Percentiles rank a stretch among this genome's conserved stretches.
Evolutionary conservation across 2,113 vertebrate genomes (phyloP).

Genomic region (Phoxinus phoxinus): DNA sequence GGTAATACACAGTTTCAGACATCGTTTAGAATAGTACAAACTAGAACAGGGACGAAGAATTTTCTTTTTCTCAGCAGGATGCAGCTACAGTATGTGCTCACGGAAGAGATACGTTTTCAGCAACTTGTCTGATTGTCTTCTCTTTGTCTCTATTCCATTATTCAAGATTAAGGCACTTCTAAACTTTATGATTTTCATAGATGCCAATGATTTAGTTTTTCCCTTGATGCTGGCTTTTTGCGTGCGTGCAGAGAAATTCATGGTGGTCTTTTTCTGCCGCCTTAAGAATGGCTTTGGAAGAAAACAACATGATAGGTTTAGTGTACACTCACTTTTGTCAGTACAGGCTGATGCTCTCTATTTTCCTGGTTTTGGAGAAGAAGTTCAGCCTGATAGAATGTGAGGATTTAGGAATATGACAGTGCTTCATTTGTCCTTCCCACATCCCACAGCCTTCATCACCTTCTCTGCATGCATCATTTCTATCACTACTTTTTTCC

Average conservation of each 20-base stretch:
- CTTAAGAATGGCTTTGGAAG: background rate
- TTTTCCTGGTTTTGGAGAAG: background rate
- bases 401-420: background rate
- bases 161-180: background rate
- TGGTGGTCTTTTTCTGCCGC: background rate
- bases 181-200: background rate
- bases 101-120: too few relatives aligned
- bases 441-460: background rate
- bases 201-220: background rate
- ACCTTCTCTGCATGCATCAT: conserved; percentile 23
- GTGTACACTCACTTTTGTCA: background rate
- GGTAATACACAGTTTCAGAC: too few relatives aligned
- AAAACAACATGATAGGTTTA: background rate
- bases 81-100: too few relatives aligned
- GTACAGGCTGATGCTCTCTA: background rate
- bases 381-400: background rate
- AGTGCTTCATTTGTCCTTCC: background rate
- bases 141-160: background rate
- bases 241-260: background rate
- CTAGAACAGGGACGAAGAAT: too few relatives aligned
- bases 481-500: background rate
- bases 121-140: background rate
- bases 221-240: conserved; percentile 34
- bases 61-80: too few relatives aligned
- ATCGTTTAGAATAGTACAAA: too few relatives aligned